These are phyloP conservation scores for Mus spretus DNA, from an alignment of 2,797 vertebrate genomes.

Conservation along the genomic window DNA sequence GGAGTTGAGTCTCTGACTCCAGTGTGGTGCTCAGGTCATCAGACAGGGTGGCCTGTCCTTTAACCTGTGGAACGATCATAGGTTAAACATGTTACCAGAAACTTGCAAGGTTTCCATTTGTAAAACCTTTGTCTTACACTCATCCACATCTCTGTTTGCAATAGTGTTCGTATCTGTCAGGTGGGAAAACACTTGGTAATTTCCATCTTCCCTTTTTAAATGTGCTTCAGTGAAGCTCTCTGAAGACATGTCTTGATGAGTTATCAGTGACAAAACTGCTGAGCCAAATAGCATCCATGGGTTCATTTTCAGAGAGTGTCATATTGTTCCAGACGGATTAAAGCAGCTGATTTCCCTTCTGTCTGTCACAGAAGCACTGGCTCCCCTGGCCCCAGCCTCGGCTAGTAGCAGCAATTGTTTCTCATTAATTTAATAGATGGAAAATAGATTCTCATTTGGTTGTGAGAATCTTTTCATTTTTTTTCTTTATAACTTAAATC, in stretches of 20 bases:
- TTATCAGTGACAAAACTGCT: neutral
- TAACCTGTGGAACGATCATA: neutral
- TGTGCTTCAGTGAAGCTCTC: neutral
- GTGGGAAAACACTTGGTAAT: neutral
- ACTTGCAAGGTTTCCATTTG: neutral
- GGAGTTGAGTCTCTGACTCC: neutral
- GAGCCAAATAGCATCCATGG: neutral
- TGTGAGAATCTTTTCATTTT: neutral
- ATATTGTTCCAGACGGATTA: neutral
- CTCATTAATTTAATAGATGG: slow-evolving; percentile 4
- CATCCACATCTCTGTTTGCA: neutral
- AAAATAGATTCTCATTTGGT: slow-evolving; percentile 45
- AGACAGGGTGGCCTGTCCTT: neutral
- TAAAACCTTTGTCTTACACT: neutral
- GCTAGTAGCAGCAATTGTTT: slow-evolving; percentile 36
- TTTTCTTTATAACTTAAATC: neutral
- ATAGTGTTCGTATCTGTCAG: neutral
- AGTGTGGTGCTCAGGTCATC: neutral
- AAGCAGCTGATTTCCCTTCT: slow-evolving; percentile 19
- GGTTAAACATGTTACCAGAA: neutral
- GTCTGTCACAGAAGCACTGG: neutral
- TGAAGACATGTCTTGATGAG: neutral
- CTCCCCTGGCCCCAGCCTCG: neutral
- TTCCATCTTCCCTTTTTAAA: neutral
- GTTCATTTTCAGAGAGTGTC: slow-evolving; percentile 46